Base-by-base conservation (phyloP, 2,797 vertebrate genomes). In the Myotis daubentonii region DNA sequence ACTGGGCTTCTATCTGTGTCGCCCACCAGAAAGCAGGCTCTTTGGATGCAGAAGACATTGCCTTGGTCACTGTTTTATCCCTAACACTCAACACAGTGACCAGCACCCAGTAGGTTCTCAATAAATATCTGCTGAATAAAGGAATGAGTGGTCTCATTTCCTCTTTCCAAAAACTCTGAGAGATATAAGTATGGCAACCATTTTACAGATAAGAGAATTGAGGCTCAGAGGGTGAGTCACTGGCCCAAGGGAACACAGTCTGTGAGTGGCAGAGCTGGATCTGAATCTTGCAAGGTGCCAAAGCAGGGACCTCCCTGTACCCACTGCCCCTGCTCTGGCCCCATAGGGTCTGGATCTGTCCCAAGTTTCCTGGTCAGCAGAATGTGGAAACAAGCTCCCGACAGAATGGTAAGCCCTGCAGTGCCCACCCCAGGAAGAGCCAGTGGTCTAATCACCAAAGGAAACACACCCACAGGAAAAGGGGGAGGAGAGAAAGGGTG, bases 391-490 rank as follows among this genome's bases (percentile, higher is more conserved):
- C 25, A 51, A 20, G 6, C 22, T 80, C 65, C 11, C 0, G 25
- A 49, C 17, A 23, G 19, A 49, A 78, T 0, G 47, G 3, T 36
- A 38, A 76, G 41, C 0, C 33, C 41, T 33, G 6, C 13, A 23
- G 36, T 47, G 36, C 66, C 66, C 65, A 13, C 20, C 4, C 25
- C 71, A 75, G 86, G 41, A 57, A 76, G 60, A 19, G 49, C 60
- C 55, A 5, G 4, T 36, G 47, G 36, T 36, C 44, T 22, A 41
- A 38, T 19, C 33, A 20, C 82, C 74, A 71, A 86, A 44, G 70
- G 51, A 87, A 55, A 72, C 44, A 84, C 94, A 53, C 90, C 60
- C 72, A 62, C 76, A 80, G 76, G 74, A 92, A 93, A 57, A 68
- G 44, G 36, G 62, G 60, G 51, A 80, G 62, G 62, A 66, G 28